A percentile compares a stretch with the other conserved stretches of the same genome.
Evolutionary conservation across 1,140 invertebrate genomes (phyloP).

Genomic region (Drosophila lacertosa): DNA sequence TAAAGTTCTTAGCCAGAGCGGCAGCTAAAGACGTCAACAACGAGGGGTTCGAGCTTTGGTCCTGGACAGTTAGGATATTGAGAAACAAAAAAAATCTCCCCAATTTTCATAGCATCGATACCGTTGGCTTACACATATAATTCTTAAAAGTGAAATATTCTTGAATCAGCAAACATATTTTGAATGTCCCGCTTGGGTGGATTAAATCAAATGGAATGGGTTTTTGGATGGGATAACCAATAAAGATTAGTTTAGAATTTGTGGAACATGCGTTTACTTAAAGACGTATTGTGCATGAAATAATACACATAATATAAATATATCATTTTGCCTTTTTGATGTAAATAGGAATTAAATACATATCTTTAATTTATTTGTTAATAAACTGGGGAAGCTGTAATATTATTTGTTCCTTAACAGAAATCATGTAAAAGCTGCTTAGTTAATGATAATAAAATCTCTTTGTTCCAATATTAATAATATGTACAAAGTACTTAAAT

Average conservation of each 20-base stretch:
- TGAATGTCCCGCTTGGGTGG: slow-evolving; percentile 37
- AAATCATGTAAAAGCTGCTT: too few relatives aligned
- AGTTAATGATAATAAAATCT: too few relatives aligned
- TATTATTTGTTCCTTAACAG: too few relatives aligned
- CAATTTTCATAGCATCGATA: slow-evolving; percentile 57
- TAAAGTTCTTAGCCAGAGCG: slow-evolving; percentile 30
- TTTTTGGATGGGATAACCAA: slow-evolving; percentile 20
- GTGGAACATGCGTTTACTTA: background rate
- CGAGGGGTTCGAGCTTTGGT: slow-evolving; percentile 14
- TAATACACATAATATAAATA: background rate
- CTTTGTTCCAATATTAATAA: too few relatives aligned
- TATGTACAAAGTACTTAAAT: too few relatives aligned
- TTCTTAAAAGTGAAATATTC: slow-evolving; percentile 56
- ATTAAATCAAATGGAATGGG: slow-evolving; percentile 14
- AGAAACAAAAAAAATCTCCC: slow-evolving; percentile 3
- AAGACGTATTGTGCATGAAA: slow-evolving; percentile 6
- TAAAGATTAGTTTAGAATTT: slow-evolving; percentile 32
- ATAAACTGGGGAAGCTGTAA: too few relatives aligned
- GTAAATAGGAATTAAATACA: background rate
- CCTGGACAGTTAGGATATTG: slow-evolving; percentile 36
- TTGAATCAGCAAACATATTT: slow-evolving; percentile 58
- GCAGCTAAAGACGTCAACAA: slow-evolving; percentile 31
- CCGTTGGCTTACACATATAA: slow-evolving; percentile 26
- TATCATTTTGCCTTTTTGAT: background rate
- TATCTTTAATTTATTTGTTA: background rate